These are phyloP conservation scores for Struthio camelus DNA, from an alignment of 2,113 vertebrate genomes.

Conservation along the genomic window DNA sequence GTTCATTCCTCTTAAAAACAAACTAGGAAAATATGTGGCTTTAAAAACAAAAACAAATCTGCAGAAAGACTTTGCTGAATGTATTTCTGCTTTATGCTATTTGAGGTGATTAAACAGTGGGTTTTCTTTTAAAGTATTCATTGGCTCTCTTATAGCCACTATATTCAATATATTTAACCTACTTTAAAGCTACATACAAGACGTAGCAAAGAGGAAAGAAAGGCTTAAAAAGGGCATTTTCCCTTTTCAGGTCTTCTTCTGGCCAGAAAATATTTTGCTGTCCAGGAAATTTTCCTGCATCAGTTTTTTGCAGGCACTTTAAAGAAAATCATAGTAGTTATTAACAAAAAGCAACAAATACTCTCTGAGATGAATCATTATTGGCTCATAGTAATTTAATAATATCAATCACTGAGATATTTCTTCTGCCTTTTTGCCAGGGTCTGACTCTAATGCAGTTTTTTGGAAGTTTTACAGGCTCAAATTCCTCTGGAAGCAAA, in stretches of 20 bases:
- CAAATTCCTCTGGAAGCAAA: not conserved
- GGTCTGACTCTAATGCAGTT: not conserved
- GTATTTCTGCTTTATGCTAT: not conserved
- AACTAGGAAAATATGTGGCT: not conserved
- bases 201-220: not conserved
- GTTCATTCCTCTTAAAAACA: constrained; percentile 32
- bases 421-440: not conserved
- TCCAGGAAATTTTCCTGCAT: not conserved
- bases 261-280: not conserved
- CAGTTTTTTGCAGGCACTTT: not conserved
- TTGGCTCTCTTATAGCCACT: not conserved
- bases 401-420: not conserved
- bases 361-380: not conserved
- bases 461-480: not conserved
- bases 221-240: not conserved
- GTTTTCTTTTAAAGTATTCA: constrained; percentile 34
- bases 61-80: not conserved
- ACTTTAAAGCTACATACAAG: constrained; percentile 18
- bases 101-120: not conserved
- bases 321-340: not conserved
- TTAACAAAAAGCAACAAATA: not conserved
- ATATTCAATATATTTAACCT: constrained; percentile 12
- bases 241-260: not conserved
- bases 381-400: not conserved
- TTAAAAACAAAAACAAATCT: constrained; percentile 17